Percentiles rank a stretch among this genome's conserved stretches.
phyloP scores from a whole-genome alignment of 2,113 vertebrate species.

The Halichoerus grypus region DNA sequence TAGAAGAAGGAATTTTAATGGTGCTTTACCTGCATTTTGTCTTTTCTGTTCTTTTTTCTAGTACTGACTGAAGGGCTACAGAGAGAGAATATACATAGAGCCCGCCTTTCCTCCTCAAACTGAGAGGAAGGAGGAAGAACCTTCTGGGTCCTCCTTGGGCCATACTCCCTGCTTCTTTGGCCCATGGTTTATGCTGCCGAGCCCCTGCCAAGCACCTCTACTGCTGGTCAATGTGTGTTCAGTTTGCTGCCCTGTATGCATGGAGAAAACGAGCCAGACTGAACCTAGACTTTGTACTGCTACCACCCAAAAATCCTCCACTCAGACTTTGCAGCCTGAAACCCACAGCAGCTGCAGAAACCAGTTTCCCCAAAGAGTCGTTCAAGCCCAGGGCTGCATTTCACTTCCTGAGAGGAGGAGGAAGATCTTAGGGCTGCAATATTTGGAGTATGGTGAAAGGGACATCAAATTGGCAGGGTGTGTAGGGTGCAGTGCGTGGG shows the following conservation, averaged over 20 bases:
- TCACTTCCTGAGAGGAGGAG: not conserved
- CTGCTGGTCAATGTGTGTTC: no score
- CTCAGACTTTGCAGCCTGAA: not conserved
- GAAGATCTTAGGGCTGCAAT: not conserved
- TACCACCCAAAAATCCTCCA: not conserved
- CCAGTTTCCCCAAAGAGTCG: not conserved
- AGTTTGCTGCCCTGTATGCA: accelerated
- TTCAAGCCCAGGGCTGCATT: not conserved
- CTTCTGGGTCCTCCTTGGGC: not conserved
- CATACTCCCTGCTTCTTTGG: not conserved
- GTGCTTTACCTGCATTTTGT: not conserved
- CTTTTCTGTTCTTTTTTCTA: not conserved
- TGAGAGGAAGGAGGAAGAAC: not conserved
- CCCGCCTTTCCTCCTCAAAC: not conserved
- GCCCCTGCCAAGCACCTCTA: not conserved
- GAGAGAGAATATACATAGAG: accelerated
- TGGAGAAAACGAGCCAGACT: not conserved
- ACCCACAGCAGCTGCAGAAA: not conserved
- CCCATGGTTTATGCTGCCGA: not conserved
- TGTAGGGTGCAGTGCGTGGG: accelerated
- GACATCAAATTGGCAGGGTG: not conserved
- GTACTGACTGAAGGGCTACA: not conserved
- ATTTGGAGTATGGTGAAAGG: not conserved
- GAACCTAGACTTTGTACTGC: not conserved
- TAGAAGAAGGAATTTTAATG: not conserved